phyloP scores from a whole-genome alignment of 2,888 invertebrate species.

The Tetragonisca angustula region DNA sequence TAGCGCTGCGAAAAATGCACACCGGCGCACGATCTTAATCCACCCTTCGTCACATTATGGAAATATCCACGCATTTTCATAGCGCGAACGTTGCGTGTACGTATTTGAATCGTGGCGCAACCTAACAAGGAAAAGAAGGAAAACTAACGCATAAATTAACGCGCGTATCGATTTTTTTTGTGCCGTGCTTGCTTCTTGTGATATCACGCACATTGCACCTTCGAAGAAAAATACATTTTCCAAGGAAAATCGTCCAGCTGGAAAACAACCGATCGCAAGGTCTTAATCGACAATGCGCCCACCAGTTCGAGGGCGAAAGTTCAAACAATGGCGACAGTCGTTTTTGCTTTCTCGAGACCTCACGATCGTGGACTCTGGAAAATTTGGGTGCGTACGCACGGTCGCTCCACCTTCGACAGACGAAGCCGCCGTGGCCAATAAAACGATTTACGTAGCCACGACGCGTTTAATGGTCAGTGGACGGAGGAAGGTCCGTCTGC shows the following conservation, averaged over 20 bases:
- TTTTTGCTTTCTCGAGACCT: no score
- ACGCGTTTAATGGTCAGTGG: background rate
- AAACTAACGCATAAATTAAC: constrained; percentile 38
- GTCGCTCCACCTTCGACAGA: constrained; percentile 20
- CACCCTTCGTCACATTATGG: constrained; percentile 24
- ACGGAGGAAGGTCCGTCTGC: constrained; percentile 18
- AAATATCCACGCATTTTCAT: constrained; percentile 38
- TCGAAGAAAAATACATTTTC: background rate
- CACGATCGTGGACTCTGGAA: no score
- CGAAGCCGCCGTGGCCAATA: constrained; percentile 69
- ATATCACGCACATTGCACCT: no score
- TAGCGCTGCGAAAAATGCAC: background rate
- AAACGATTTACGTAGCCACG: constrained; percentile 74
- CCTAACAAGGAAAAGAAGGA: constrained; percentile 1
- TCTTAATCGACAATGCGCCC: no score
- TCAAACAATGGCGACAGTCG: no score
- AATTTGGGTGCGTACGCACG: background rate
- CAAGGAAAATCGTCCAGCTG: no score
- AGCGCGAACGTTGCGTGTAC: constrained; percentile 23
- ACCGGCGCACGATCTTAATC: background rate
- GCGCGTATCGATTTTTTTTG: constrained; percentile 28
- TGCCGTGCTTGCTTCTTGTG: background rate
- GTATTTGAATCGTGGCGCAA: constrained; percentile 22
- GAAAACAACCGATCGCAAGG: no score
- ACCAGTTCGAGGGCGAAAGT: no score